These are phyloP conservation scores for Drosophila meridionalis DNA, from an alignment of 2,888 invertebrate genomes.

Conservation along the genomic window DNA sequence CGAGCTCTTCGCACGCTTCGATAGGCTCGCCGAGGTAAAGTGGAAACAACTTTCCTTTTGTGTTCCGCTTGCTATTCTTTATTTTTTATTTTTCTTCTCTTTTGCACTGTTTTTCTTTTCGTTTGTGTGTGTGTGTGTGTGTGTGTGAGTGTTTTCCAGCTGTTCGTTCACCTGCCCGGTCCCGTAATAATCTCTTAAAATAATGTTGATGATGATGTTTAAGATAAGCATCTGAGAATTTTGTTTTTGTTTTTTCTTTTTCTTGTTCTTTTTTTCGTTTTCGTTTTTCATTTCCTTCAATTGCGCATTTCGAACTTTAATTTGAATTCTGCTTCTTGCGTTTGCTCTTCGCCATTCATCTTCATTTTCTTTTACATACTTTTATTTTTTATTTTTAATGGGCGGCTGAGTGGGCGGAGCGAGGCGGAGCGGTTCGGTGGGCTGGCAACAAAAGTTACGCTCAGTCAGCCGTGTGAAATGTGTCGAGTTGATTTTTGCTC, in stretches of 20 bases:
- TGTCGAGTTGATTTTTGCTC: conserved; percentile 71
- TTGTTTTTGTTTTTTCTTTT: conserved; percentile 20
- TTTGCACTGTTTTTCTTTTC: conserved; percentile 1
- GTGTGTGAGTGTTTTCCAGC: conserved; percentile 31
- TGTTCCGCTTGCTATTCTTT: conserved; percentile 11
- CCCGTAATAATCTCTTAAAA: conserved; percentile 26
- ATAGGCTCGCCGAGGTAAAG: conserved; percentile 92
- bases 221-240: conserved; percentile 48
- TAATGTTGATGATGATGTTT: conserved; percentile 52
- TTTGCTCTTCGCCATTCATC: conserved; percentile 21
- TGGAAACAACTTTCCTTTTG: conserved; percentile 41
- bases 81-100: conserved; percentile 10
- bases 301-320: conserved; percentile 50
- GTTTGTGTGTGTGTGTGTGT: not conserved
- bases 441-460: conserved; percentile 62
- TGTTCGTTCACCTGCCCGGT: conserved; percentile 56
- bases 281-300: conserved; percentile 41
- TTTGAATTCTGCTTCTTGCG: conserved; percentile 44
- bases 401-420: not conserved
- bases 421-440: not conserved
- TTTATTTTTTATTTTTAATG: conserved; percentile 4
- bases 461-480: conserved; percentile 69
- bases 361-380: conserved; percentile 23
- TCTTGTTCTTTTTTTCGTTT: not conserved
- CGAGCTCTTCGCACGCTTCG: conserved; percentile 97